These are phyloP conservation scores for Brachionus rubens DNA, from an alignment of 1,140 invertebrate species.

Conservation along the genomic window DNA sequence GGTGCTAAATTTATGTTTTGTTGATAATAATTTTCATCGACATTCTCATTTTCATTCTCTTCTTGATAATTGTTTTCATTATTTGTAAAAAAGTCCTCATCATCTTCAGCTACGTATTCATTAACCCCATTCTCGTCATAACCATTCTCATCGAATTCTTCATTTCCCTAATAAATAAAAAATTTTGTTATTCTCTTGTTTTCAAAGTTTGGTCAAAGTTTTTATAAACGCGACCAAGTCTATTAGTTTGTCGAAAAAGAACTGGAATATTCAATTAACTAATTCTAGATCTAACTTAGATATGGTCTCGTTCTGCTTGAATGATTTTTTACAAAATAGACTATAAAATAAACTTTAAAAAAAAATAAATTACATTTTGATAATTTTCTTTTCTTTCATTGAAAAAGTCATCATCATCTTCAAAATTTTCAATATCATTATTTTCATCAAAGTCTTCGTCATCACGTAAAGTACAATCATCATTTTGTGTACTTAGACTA, in stretches of 20 bases:
- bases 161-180: background rate
- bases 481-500: background rate
- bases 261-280: too few species aligned
- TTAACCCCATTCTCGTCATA: background rate
- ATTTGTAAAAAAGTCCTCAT: slow-evolving; percentile 20
- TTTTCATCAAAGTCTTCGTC: slow-evolving; percentile 25
- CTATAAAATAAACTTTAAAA: too few species aligned
- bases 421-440: slow-evolving; percentile 24
- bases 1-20: background rate
- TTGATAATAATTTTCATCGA: background rate
- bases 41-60: slow-evolving; percentile 1
- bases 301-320: too few species aligned
- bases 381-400: slow-evolving; percentile 41
- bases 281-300: too few species aligned
- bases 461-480: slow-evolving; percentile 3
- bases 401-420: slow-evolving; percentile 38
- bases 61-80: background rate
- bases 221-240: background rate
- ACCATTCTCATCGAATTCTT: slow-evolving; percentile 5
- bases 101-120: background rate
- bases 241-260: too few species aligned
- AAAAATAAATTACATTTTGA: slow-evolving; percentile 35
- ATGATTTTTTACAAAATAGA: too few species aligned
- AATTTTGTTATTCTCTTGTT: background rate
- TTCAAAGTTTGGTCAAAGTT: background rate